Evolutionary conservation across 1,140 invertebrate genomes (phyloP), one percentile per base, ranked within the genome.

Genomic region (Chymomyza costata): DNA sequence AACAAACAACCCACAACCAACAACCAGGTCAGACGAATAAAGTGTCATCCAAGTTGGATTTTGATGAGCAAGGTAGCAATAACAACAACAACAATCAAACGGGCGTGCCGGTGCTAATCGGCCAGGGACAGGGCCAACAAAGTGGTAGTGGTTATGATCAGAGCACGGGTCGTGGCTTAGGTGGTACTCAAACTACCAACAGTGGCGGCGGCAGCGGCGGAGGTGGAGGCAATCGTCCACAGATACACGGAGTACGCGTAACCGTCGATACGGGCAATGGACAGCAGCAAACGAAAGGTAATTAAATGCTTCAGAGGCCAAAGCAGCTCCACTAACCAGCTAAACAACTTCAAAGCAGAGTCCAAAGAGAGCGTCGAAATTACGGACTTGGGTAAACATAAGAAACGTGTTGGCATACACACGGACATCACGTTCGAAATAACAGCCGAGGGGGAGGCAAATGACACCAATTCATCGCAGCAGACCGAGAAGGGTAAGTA

Each of bases 401-500:
- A 76, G 59, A 85, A 85, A 60, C 76, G 73, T 45, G 84, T 86
- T 62, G 84, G 84, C 43, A 85, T 86, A 51, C 84, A 84, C 50
- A 86, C 84, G 11, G 84, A 86, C 57, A 84, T 86, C 50, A 86
- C 84, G 58, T 86, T 86, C 59, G 84, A 86, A 43, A 84, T 86
- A 35, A 82, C 82, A 18, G 70, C 82, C 35, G 82, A 85, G 41
- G 67, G 74, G 32, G 74, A 82, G 13, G 69, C 55, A 25, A 85
- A 85, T 58, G 82, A 68, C 37, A 85, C 83, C n/a, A 85, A 74
- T 32, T 73, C 83, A 3, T 67, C 65, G 2, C 74, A 85, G 35
- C 66, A 67, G 15, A 68, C 53, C 13, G 83, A 85, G 50, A 83
- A 85, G 63, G 83, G 83, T 85, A 57, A 66, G 50, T 55, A 3